Evolutionary conservation across 2,113 vertebrate species (phyloP).

Genomic region (Platichthys flesus): DNA sequence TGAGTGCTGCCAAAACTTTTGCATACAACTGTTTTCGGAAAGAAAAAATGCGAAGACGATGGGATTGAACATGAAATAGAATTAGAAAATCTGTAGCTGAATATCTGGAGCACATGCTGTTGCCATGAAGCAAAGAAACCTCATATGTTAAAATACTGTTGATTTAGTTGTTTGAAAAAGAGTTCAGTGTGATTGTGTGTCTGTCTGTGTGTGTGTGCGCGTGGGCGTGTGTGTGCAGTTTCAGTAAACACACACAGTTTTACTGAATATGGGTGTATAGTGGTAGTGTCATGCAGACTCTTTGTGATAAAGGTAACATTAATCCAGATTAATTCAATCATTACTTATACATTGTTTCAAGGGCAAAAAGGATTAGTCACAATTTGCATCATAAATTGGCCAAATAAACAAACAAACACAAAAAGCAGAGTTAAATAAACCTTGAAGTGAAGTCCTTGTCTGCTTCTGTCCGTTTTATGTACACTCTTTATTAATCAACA

Average conservation of each 20-base stretch:
- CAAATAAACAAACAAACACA: slow-evolving; percentile 64
- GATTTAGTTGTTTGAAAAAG: neutral
- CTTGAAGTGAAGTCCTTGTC: slow-evolving; percentile 79
- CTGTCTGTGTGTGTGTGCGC: neutral
- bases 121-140: neutral
- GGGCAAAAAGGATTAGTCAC: slow-evolving; percentile 74
- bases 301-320: slow-evolving; percentile 45
- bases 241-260: neutral
- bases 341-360: slow-evolving; percentile 56
- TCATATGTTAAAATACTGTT: neutral
- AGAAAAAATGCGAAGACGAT: neutral
- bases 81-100: too few relatives aligned
- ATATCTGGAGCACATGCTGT: neutral
- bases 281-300: neutral
- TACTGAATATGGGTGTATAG: neutral
- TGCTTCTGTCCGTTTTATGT: slow-evolving; percentile 82
- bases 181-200: neutral
- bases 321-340: slow-evolving; percentile 63
- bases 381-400: slow-evolving; percentile 78
- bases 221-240: neutral
- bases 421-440: slow-evolving; percentile 76
- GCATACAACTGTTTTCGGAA: neutral
- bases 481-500: slow-evolving; percentile 94
- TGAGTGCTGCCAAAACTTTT: neutral
- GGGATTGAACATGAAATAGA: neutral